phyloP scores from a whole-genome alignment of 2,113 vertebrate genomes.

The Philantomba maxwellii region DNA sequence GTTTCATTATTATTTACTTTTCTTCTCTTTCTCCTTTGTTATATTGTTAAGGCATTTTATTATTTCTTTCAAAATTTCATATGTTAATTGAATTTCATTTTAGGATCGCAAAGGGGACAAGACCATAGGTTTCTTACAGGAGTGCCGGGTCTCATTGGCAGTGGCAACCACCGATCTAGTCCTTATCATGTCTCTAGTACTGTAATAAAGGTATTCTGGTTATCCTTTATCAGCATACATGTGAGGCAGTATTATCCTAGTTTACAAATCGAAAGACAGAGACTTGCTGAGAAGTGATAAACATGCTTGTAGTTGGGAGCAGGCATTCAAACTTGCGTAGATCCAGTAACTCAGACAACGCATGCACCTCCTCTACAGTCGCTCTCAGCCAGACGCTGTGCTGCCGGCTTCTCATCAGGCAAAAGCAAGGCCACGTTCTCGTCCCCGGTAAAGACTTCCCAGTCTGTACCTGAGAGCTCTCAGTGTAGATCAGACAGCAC shows the following conservation, averaged over 20 bases:
- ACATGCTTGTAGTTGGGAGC: not conserved
- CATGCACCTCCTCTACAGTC: fast-evolving
- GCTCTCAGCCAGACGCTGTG: too few relatives aligned
- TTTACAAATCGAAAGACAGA: not conserved
- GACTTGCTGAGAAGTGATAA: not conserved
- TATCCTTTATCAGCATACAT: not conserved
- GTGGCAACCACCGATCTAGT: not conserved
- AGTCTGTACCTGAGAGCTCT: not conserved
- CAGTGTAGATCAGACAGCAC: not conserved
- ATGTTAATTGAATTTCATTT: not conserved
- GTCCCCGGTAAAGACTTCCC: fast-evolving
- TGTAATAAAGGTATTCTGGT: too few relatives aligned
- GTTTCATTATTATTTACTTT: not conserved
- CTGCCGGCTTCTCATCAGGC: not conserved
- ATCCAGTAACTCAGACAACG: not conserved
- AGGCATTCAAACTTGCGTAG: not conserved
- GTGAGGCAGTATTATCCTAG: not conserved
- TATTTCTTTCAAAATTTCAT: not conserved
- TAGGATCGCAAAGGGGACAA: not conserved
- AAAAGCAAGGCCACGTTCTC: not conserved
- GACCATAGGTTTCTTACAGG: not conserved
- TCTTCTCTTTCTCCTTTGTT: not conserved
- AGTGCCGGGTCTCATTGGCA: not conserved
- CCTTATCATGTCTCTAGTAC: fast-evolving
- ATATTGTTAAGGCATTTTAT: not conserved